These are phyloP conservation scores for Megaceryle torquata DNA, from an alignment of 2,113 vertebrate species.

Conservation along the genomic window DNA sequence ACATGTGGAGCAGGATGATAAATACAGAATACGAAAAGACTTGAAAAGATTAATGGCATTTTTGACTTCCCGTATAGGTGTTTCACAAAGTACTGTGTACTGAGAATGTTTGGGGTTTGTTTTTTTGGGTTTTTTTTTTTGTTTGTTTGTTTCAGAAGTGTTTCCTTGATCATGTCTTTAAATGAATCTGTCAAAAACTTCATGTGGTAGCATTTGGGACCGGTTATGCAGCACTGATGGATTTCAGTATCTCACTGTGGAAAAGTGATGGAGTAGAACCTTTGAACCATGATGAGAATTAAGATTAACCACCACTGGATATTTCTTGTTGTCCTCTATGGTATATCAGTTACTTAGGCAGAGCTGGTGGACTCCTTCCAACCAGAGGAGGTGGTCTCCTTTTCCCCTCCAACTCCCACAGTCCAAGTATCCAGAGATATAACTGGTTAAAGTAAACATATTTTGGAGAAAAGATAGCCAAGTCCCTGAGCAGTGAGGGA, in stretches of 20 bases:
- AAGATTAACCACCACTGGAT: background rate
- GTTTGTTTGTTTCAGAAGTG: background rate
- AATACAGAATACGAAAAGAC: background rate
- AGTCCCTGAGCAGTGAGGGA: background rate
- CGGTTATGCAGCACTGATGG: background rate
- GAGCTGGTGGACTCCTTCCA: background rate
- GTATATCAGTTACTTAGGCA: background rate
- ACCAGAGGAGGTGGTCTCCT: background rate
- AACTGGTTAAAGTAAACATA: background rate
- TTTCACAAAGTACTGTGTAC: background rate
- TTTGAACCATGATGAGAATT: background rate
- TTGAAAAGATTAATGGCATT: background rate
- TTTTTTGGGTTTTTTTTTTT: background rate
- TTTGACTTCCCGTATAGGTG: background rate
- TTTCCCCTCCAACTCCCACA: background rate
- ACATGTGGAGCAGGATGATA: background rate
- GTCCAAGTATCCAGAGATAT: background rate
- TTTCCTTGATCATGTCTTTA: background rate
- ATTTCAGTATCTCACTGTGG: background rate
- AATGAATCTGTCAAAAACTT: background rate
- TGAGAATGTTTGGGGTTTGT: background rate
- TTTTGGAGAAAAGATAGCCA: background rate
- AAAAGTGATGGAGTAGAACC: background rate
- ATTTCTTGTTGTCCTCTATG: background rate
- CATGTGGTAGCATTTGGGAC: background rate